Evolutionary conservation across 1,140 invertebrate genomes (phyloP), one percentile per base, ranked within the genome.

Genomic region (Ceratina calcarata): DNA sequence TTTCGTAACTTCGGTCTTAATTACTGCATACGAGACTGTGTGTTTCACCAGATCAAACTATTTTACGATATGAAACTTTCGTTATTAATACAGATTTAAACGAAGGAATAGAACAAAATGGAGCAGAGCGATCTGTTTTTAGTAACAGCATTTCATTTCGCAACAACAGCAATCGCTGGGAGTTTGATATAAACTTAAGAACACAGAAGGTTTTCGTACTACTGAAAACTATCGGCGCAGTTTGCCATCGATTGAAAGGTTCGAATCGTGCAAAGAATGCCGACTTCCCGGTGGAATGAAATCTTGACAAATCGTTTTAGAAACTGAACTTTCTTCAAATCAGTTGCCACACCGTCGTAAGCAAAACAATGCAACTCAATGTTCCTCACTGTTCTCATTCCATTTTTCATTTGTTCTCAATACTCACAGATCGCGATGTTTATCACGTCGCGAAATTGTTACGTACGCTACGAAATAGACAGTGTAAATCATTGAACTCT

Each of bases 61-160:
- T 45, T 45, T 45, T 45, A 45, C 7, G 8, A 45, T 10, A 45
- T 6, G 37, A 45, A 45, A 45, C 37, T 45, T 45, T 45, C 6
- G 10, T 45, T 45, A 6, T 45, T 4, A 32, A 32, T 32, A 32
- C 37, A 45, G 37, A 45, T 45, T n/a, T 20, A 12, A 53, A 51
- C 16, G n/a, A 4, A 27, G 0, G 2, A 16, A 67, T 67, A 22
- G 1, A 18, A 67, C 10, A 10, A 45, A 8, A 62, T 60, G 60
- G 68, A 72, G 72, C 7, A 0, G 32, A 22, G 1, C 12, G 65
- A 60, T 90, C 85, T 16, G 82, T 73, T 90, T 90, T 77, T 66
- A 83, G 83, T 87, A 87, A 89, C 85, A 77, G 85, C 87, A 84
- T 89, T 87, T 45, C 37, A 45, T 45, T 74, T 85, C 82, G 82